A percentile compares a stretch with the other conserved stretches of the same genome.
phyloP scores from a whole-genome alignment of 2,797 vertebrate species.

The Moxostoma hubbsi region DNA sequence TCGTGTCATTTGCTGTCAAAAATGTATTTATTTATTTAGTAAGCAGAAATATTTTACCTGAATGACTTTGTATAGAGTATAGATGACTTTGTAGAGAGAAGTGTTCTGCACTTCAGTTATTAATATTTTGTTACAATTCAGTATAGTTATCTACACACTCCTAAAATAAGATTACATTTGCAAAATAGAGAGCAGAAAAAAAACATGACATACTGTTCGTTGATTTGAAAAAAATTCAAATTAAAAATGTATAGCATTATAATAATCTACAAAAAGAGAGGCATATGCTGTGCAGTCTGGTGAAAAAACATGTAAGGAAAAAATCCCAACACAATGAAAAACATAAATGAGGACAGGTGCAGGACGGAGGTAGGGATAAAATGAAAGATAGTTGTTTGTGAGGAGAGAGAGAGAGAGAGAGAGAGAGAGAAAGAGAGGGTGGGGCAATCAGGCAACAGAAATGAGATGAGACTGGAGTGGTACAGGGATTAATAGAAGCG shows the following conservation, averaged over 20 bases:
- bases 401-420: constrained; percentile 9
- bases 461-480: constrained; percentile 62
- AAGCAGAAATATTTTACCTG: too few species aligned
- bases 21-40: not conserved
- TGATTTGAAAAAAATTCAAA: constrained; percentile 10
- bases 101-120: not conserved
- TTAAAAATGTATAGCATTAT: not conserved
- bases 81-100: too few species aligned
- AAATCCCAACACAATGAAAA: constrained; percentile 23
- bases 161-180: not conserved
- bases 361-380: not conserved
- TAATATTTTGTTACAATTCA: not conserved
- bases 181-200: not conserved
- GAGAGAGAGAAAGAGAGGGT: not conserved
- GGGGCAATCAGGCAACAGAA: not conserved
- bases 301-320: not conserved
- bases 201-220: not conserved
- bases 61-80: too few species aligned
- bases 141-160: not conserved
- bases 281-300: constrained; percentile 1
- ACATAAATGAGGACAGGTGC: not conserved
- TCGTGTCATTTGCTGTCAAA: too few species aligned
- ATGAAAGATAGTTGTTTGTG: constrained; percentile 14
- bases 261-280: constrained; percentile 22
- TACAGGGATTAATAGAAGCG: constrained; percentile 67